Evolutionary conservation across 2,113 vertebrate species (phyloP), one percentile per base, ranked within the genome.

Genomic region (Nothocercus julius): DNA sequence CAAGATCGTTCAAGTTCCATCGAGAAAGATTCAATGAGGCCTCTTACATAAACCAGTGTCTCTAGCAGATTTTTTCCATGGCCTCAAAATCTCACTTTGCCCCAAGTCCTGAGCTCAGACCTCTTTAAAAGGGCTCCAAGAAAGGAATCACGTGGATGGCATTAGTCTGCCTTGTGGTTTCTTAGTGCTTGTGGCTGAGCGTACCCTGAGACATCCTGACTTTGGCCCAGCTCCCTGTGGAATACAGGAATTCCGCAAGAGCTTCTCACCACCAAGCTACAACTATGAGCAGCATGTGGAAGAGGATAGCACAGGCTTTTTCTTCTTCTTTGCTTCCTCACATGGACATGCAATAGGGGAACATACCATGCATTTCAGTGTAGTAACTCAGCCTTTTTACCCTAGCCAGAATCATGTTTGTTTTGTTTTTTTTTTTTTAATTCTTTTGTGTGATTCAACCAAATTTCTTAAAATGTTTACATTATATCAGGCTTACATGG

Each of bases 201-300:
- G 28, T 30, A 89, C n/a, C 15, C 36, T 56, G n/a, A 27, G 73
- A 70, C 49, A 74, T 18, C 36, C 56, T 0, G 0, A 77, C 59
- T 56, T 28, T 40, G 61, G 40, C 27, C 56, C 27, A 1, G 20
- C 56, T 81, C 49, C 47, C 30, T 30, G 24, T 10, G 45, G 64
- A 70, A 63, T 45, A 77, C 28, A 70, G n/a, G 1, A 67, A 81
- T 40, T 18, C 61, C 91, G n/a, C 67, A 53, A 89, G 66, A 82
- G 30, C 10, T 0, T 0, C 21, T 19, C 77, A 30, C 64, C 1
- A 3, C 51, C 66, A 78, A 11, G 28, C 58, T 4, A 63, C 40
- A 83, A 80, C 54, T 1, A 77, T 27, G 4, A 89, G 62, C 32
- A 77, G 56, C 1, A 1, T 3, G 3, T 6, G 47, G 38, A 69